Evolutionary conservation across 1,140 invertebrate genomes (phyloP), one percentile per base, ranked within the genome.

Genomic region (Stenopsyche tienmushanensis): DNA sequence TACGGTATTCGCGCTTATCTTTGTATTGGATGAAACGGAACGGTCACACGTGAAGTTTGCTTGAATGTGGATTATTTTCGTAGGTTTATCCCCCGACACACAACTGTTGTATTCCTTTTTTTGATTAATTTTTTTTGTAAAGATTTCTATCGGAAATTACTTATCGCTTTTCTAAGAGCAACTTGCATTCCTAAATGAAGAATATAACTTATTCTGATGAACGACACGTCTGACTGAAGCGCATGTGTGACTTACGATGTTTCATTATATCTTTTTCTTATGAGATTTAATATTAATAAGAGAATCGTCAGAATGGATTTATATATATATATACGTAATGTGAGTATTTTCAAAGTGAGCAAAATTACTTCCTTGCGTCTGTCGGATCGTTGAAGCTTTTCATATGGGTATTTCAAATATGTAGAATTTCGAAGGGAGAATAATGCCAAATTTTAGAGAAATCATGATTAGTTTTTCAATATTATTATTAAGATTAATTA

Each of bases 381-480:
- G n/a, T n/a, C 10, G 15, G 50, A 41, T 39, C 23, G 42, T 57
- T 42, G 23, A 57, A 42, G 54, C 54, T 57, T 57, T 13, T 55
- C 15, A 7, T 20, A 21, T 50, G 20, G 5, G 34, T 39, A 55
- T 17, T n/a, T 41, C 41, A 23, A 42, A 29, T 41, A 42, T 41
- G 54, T 57, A 57, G 54, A n/a, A 23, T 57, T 41, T 57, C 42
- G 26, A 10, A 39, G 21, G 60, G 60, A 53, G 41, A 41, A 49
- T 64, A 64, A 54, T 53, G 62, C 50, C 62, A 64, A 60, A 60
- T 60, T 60, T 41, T 60, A n/a, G 44, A 60, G 57, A 26, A 47
- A 47, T 39, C 39, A 47, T 34, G 29, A 13, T 60, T 42, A 60
- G 57, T 60, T 60, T 50, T 47, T 47, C 42, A 60, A 23, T 60